Base-by-base conservation (phyloP, 2,797 vertebrate species). In the Girardinus metallicus region DNA sequence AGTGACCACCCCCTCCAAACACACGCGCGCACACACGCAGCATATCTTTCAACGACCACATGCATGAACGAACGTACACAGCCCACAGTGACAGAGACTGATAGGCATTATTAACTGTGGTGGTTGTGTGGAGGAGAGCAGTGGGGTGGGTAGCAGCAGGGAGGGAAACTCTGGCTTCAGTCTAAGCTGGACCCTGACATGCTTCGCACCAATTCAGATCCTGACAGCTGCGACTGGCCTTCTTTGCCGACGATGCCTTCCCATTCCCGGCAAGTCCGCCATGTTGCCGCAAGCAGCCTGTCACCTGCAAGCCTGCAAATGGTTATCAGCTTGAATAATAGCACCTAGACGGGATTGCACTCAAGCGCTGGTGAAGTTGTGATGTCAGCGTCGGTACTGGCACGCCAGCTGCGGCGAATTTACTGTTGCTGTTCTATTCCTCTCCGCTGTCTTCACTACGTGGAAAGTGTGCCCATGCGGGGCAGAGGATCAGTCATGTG, bases 1-100 rank as follows among this genome's bases (percentile, higher is more conserved):
- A 95, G 91, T 88, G 85, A 85, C 90, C 82, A 39, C 88, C 87
- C 85, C 81, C 73, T 77, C 74, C 74, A 66, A 80, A 81, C 80
- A 85, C 83, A 78, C 74, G 55, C 76, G 70, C 83, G 73, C 76
- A 62, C 47, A 76, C 62, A 84, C 75, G 70, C 83, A 79, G 57
- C 75, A 77, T 80, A 82, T 92, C 78, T 87, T 87, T 87, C 84
- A 87, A 83, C 87, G 89, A 82, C 86, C 88, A 83, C 90, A 89
- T 82, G 86, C 91, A 89, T 92, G 89, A 86, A 88, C 87, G 86
- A 84, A 87, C 88, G 88, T 90, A 91, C 83, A 86, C 73, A 82
- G 73, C 74, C 75, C 55, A 46, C 77, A 41, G 82, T 91, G 93
- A 93, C 93, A 94, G 91, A 94, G 93, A 93, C 87, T 93, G 93